phyloP scores from a whole-genome alignment of 2,888 invertebrate species.

The Bedellia somnulentella region DNA sequence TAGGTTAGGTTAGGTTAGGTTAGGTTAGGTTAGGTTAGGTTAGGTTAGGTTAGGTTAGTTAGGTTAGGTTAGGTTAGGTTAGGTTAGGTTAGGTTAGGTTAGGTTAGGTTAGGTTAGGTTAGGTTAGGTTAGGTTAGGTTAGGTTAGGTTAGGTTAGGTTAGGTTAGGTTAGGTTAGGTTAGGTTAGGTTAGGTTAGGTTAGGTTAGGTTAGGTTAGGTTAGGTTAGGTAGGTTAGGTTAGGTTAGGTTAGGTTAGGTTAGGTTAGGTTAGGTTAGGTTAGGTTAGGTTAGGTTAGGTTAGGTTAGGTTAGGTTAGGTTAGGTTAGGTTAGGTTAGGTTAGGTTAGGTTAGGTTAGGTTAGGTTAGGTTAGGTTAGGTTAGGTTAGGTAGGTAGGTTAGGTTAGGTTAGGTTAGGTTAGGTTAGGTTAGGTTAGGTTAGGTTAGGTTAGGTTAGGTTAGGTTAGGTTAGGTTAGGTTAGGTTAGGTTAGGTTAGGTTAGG shows the following conservation, averaged over 20 bases:
- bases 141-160: no score
- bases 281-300: neutral
- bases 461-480: constrained; percentile 5
- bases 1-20: no score
- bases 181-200: no score
- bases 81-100: no score
- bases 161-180: no score
- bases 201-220: no score
- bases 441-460: constrained; percentile 6
- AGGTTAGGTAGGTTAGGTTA: neutral
- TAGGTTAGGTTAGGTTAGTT: no score
- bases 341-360: constrained; percentile 5
- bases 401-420: constrained; percentile 5
- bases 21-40: no score
- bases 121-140: no score
- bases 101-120: no score
- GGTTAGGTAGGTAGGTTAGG: constrained; percentile 8
- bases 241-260: neutral
- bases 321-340: neutral
- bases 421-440: constrained; percentile 9
- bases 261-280: neutral
- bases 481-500: constrained; percentile 6
- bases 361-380: constrained; percentile 5
- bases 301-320: neutral
- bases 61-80: no score